Evolutionary conservation across 1,140 invertebrate genomes (phyloP).

Genomic region (Hyposmocoma kahamanoa): DNA sequence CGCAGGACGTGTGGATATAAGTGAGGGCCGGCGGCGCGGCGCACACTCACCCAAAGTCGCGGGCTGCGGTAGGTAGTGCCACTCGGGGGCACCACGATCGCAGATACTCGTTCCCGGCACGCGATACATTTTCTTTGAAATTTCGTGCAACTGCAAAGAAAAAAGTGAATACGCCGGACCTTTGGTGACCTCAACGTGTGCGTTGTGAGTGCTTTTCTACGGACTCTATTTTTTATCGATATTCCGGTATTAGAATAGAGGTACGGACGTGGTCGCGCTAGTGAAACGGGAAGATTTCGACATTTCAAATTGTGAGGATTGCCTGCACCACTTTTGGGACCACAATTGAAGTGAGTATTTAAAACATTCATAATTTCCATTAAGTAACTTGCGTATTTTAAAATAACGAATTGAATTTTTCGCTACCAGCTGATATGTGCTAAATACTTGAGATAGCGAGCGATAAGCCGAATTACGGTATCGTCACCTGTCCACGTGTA

Average conservation of each 20-base stretch:
- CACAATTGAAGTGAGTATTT: too few relatives aligned
- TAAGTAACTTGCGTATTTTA: too few relatives aligned
- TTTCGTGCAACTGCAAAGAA: slow-evolving; percentile 68
- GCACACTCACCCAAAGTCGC: slow-evolving; percentile 50
- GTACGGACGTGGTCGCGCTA: slow-evolving; percentile 45
- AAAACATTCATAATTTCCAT: too few relatives aligned
- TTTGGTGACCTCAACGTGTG: slow-evolving; percentile 52
- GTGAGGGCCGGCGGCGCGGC: slow-evolving; percentile 26
- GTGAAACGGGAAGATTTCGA: slow-evolving; percentile 40
- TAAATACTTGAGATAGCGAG: too few relatives aligned
- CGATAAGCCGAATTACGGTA: too few relatives aligned
- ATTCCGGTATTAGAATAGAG: slow-evolving; percentile 27
- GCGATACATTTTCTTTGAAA: slow-evolving; percentile 67
- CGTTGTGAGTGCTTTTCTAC: slow-evolving; percentile 40
- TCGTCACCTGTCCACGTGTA: too few relatives aligned
- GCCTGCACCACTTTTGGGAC: slow-evolving; percentile 35
- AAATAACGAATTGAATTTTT: too few relatives aligned
- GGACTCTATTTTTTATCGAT: slow-evolving; percentile 30
- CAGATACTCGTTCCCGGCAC: slow-evolving; percentile 38
- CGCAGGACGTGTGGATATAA: too few relatives aligned
- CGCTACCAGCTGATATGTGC: too few relatives aligned
- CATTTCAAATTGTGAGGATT: slow-evolving; percentile 64
- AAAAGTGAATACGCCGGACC: slow-evolving; percentile 52
- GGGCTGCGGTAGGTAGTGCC: slow-evolving; percentile 63
- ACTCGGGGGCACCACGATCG: slow-evolving; percentile 54